Evolutionary conservation across 2,113 vertebrate species (phyloP).

Genomic region (Oreotrochilus melanogaster): DNA sequence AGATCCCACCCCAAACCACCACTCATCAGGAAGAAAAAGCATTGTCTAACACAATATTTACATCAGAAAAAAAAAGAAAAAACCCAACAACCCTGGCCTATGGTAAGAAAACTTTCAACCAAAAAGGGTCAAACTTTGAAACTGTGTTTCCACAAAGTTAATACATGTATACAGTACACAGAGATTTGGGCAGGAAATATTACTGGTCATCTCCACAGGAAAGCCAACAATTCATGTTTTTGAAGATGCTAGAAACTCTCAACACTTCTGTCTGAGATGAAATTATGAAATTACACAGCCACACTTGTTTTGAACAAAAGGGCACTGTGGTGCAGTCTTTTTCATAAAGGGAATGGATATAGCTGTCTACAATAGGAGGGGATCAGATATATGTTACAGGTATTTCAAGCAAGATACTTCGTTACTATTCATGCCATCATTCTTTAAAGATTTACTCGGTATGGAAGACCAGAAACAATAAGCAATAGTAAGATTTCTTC

Average conservation of each 20-base stretch:
- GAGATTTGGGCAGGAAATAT: neutral
- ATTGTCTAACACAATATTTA: neutral
- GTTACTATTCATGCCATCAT: neutral
- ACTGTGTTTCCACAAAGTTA: neutral
- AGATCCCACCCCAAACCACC: too few species aligned
- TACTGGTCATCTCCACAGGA: neutral
- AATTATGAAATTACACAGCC: neutral
- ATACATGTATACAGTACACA: neutral
- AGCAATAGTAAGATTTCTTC: neutral
- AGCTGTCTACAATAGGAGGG: neutral
- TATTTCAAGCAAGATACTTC: neutral
- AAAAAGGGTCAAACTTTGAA: neutral
- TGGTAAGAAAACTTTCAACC: neutral
- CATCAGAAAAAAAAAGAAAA: neutral
- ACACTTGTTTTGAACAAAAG: neutral
- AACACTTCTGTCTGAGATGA: neutral
- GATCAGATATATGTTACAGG: neutral
- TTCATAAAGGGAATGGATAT: neutral
- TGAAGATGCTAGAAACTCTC: neutral
- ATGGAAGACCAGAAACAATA: neutral
- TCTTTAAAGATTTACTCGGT: neutral
- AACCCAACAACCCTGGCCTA: neutral
- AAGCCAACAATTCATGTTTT: neutral
- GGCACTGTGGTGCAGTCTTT: neutral
- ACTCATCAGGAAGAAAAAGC: neutral